Conservation (phyloP, 2,113 vertebrate species). For the Pituophis catenifer region DNA sequence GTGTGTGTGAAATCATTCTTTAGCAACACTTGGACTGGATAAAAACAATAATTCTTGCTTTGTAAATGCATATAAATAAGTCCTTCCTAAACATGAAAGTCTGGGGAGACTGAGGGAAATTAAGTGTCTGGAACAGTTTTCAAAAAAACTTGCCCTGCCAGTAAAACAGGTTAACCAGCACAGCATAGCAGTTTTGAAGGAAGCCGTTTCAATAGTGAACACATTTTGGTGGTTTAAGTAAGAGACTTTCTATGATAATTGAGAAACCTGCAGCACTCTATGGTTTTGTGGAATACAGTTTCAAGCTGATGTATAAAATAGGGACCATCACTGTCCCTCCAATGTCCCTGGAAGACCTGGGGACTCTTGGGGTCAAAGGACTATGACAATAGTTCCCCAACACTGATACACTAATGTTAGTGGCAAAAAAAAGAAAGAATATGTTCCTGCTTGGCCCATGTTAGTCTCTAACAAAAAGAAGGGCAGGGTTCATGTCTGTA, state of each 20-base stretch:
- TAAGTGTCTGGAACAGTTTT: slow-evolving; percentile 34
- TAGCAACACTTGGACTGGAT: not conserved
- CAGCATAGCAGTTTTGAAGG: slow-evolving; percentile 46
- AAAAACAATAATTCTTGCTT: not conserved
- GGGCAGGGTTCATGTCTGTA: not conserved
- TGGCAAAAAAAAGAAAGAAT: not conserved
- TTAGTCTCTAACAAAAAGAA: fast-evolving
- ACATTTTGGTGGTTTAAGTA: not conserved
- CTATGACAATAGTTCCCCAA: not conserved
- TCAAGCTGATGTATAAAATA: slow-evolving; percentile 7
- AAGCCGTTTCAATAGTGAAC: not conserved
- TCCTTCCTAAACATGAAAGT: not conserved
- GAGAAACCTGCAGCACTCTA: slow-evolving; percentile 6
- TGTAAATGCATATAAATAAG: slow-evolving; percentile 6
- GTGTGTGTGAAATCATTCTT: not conserved
- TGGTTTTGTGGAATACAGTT: not conserved
- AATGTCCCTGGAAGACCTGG: not conserved
- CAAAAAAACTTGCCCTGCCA: slow-evolving; percentile 48
- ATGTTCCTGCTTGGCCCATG: not conserved
- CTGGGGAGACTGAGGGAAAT: slow-evolving; percentile 24
- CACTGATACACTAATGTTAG: not conserved
- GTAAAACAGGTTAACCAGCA: slow-evolving; percentile 45
- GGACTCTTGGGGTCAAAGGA: too few relatives aligned
- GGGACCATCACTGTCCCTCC: not conserved
- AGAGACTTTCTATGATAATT: not conserved